These are phyloP conservation scores for Pantala flavescens DNA, from an alignment of 1,140 invertebrate species.

Conservation along the genomic window DNA sequence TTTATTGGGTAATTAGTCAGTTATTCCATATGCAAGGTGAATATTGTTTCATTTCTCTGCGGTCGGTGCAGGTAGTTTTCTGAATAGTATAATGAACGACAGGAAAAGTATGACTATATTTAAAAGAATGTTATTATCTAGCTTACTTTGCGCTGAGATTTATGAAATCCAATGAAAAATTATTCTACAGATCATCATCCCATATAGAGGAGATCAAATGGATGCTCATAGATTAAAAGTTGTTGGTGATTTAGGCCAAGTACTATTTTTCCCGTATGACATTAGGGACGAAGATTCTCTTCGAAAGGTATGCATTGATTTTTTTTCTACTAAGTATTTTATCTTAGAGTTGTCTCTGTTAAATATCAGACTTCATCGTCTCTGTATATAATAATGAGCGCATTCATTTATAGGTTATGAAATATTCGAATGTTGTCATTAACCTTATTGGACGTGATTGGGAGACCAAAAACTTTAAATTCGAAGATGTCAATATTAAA, in stretches of 20 bases:
- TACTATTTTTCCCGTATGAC: slow-evolving; percentile 79
- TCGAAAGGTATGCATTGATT: slow-evolving; percentile 45
- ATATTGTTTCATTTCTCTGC: not conserved
- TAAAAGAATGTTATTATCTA: not conserved
- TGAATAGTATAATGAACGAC: too few relatives aligned
- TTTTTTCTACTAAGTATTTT: not conserved
- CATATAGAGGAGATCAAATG: slow-evolving; percentile 82
- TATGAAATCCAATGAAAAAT: not conserved
- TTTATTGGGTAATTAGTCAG: not conserved
- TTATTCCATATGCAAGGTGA: too few relatives aligned
- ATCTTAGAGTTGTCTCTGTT: not conserved
- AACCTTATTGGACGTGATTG: slow-evolving; percentile 88
- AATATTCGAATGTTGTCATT: slow-evolving; percentile 95
- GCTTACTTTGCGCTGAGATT: too few relatives aligned
- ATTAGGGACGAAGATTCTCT: slow-evolving; percentile 83
- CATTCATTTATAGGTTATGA: slow-evolving; percentile 38
- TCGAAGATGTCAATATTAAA: slow-evolving; percentile 67
- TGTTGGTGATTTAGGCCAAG: slow-evolving; percentile 89
- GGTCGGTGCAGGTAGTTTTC: too few relatives aligned
- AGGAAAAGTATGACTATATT: not conserved
- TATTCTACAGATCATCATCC: slow-evolving; percentile 71
- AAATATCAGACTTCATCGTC: too few relatives aligned
- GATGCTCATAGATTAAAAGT: slow-evolving; percentile 66
- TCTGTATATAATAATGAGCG: not conserved
- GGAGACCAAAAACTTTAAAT: slow-evolving; percentile 83